Percentiles rank a stretch among this genome's conserved stretches.
phyloP scores from a whole-genome alignment of 2,888 invertebrate species.

The Linnaemya tessellans region DNA sequence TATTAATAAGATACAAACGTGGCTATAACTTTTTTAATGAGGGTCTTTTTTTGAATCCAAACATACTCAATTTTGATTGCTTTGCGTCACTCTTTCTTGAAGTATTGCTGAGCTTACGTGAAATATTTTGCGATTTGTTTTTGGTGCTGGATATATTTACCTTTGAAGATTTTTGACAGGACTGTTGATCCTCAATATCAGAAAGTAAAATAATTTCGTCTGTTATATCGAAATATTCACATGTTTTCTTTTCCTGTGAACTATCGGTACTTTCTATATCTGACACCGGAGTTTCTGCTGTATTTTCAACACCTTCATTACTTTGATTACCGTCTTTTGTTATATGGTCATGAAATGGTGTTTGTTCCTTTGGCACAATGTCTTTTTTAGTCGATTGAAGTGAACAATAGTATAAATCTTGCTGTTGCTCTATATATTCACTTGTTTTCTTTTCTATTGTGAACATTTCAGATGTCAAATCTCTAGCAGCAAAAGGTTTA shows the following conservation, averaged over 20 bases:
- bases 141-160: conserved; percentile 69
- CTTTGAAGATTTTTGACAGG: conserved; percentile 42
- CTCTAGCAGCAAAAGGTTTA: conserved; percentile 54
- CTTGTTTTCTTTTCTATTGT: conserved; percentile 73
- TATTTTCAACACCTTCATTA: background rate
- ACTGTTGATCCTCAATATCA: conserved; percentile 44
- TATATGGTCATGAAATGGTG: background rate
- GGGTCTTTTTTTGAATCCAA: conserved; percentile 87
- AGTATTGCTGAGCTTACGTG: conserved; percentile 20
- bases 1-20: conserved; percentile 21
- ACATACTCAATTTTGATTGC: conserved; percentile 87
- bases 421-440: conserved; percentile 58
- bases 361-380: background rate
- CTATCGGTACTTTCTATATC: background rate
- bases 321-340: background rate
- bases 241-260: conserved; percentile 8
- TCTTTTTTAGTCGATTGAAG: conserved; percentile 62
- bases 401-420: conserved; percentile 71
- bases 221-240: background rate
- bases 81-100: conserved; percentile 76
- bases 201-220: conserved; percentile 48
- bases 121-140: conserved; percentile 48
- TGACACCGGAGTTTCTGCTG: background rate
- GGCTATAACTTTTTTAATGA: conserved; percentile 76
- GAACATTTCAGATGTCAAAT: conserved; percentile 73